Conservation (phyloP, 2,888 invertebrate genomes). For the Rhingia rostrata region DNA sequence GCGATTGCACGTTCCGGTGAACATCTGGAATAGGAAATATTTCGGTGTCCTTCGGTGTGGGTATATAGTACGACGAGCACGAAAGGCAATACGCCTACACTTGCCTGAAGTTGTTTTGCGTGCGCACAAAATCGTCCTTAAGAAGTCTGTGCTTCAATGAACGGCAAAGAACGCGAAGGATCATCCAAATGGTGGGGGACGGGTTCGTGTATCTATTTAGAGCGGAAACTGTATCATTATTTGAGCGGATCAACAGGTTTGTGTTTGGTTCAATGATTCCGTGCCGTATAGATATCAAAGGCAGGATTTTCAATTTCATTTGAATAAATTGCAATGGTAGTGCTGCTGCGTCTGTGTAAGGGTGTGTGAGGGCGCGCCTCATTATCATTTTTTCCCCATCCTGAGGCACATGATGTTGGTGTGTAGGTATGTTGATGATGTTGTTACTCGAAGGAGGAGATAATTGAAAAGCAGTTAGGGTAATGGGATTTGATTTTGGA, state of each 20-base stretch:
- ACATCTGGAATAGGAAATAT: constrained; percentile 35
- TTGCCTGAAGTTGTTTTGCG: constrained; percentile 20
- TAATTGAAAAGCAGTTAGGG: constrained; percentile 45
- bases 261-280: constrained; percentile 33
- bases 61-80: background rate
- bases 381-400: background rate
- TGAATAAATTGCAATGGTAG: constrained; percentile 49
- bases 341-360: background rate
- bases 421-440: constrained; percentile 4
- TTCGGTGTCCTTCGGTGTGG: constrained; percentile 17
- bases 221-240: constrained; percentile 29
- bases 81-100: constrained; percentile 14
- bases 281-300: constrained; percentile 30
- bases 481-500: constrained; percentile 28
- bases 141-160: constrained; percentile 9
- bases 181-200: too few relatives aligned
- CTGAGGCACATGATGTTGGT: background rate
- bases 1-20: constrained; percentile 24
- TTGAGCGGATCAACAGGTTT: constrained; percentile 57
- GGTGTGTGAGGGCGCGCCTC: background rate
- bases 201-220: background rate
- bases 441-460: constrained; percentile 19
- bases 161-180: background rate
- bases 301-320: constrained; percentile 52
- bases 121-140: constrained; percentile 7